Evolutionary conservation across 2,888 invertebrate genomes (phyloP).

Genomic region (Tigriopus californicus): DNA sequence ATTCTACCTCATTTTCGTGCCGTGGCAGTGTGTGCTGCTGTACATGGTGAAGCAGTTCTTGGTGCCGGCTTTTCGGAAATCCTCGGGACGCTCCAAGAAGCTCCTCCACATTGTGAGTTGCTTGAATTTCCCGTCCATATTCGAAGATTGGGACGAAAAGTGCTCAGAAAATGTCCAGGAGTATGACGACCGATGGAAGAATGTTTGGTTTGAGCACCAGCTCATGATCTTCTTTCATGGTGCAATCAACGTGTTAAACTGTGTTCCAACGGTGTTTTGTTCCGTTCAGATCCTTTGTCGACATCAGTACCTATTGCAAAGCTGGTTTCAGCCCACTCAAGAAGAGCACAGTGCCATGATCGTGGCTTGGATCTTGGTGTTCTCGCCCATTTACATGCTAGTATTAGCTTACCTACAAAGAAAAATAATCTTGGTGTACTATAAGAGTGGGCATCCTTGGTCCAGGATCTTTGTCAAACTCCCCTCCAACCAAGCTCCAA

Average conservation of each 20-base stretch:
- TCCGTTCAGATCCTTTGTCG: neutral
- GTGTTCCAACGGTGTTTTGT: neutral
- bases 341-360: neutral
- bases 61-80: no score
- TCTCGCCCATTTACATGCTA: neutral
- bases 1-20: no score
- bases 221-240: neutral
- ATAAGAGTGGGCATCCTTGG: neutral
- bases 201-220: neutral
- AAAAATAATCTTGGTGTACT: neutral
- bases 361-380: neutral
- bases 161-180: neutral
- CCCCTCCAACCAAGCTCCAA: no score
- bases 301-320: neutral
- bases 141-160: neutral
- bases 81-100: no score
- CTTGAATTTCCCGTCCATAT: neutral
- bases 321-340: neutral
- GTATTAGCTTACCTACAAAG: neutral
- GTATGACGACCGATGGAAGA: neutral
- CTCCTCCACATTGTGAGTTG: neutral
- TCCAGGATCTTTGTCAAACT: neutral
- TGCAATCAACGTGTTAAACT: neutral
- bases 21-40: no score
- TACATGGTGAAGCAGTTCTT: no score